Percentiles rank a stretch among this genome's conserved stretches.
These are phyloP conservation scores for Notiomystis cincta DNA, from an alignment of 2,113 vertebrate genomes.

Conservation along the genomic window DNA sequence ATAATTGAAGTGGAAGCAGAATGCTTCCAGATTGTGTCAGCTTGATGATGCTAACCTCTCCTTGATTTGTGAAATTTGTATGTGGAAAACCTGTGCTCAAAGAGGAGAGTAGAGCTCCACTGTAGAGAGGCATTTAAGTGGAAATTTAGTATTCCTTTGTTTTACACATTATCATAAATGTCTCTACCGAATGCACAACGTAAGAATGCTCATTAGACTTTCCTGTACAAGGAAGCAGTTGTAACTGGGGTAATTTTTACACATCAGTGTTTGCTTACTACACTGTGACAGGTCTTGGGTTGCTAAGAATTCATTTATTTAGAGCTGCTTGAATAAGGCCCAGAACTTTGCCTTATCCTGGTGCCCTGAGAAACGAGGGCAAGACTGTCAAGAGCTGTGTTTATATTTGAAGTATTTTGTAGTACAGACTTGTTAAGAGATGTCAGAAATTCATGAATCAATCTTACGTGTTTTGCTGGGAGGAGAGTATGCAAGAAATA, in stretches of 20 bases:
- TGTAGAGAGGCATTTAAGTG: neutral
- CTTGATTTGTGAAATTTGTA: neutral
- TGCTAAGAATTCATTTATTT: neutral
- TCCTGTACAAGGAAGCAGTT: neutral
- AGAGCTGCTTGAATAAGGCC: neutral
- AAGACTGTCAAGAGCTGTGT: neutral
- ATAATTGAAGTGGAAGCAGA: neutral
- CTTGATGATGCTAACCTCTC: neutral
- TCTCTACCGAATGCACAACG: neutral
- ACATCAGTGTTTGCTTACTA: neutral
- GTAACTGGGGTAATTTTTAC: neutral
- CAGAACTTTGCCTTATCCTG: neutral
- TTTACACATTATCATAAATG: neutral
- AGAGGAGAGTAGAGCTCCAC: neutral
- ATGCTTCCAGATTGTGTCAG: neutral
- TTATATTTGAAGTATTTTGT: neutral
- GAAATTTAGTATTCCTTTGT: neutral
- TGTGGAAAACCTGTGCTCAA: neutral
- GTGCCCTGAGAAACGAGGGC: neutral
- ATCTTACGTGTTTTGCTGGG: neutral
- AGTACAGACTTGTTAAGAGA: neutral
- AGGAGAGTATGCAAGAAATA: neutral
- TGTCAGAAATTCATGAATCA: neutral
- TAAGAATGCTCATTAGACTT: neutral
- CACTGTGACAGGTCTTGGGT: rapidly evolving